Evolutionary conservation across 2,113 vertebrate species (phyloP).

Genomic region (Chascanopsetta lugubris): DNA sequence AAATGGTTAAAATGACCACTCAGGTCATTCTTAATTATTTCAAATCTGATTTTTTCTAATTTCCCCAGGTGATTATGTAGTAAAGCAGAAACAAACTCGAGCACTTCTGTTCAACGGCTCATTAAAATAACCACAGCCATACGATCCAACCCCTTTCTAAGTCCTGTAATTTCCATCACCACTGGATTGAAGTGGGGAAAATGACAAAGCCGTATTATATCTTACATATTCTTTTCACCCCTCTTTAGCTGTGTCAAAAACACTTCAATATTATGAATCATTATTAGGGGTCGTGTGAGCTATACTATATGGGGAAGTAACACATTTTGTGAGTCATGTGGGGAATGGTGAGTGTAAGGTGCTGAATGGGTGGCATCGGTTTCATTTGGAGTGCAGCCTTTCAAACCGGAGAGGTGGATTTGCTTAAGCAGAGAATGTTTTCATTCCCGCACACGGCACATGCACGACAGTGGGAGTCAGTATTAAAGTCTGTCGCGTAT

Average conservation of each 20-base stretch:
- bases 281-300: neutral
- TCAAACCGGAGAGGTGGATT: slow-evolving; percentile 30
- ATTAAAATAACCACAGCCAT: too few relatives aligned
- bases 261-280: neutral
- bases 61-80: too few relatives aligned
- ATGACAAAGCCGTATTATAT: neutral
- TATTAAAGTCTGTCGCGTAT: slow-evolving; percentile 58
- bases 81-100: too few relatives aligned
- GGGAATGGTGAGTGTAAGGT: slow-evolving; percentile 2
- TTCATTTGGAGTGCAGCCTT: slow-evolving; percentile 14
- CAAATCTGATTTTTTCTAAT: too few relatives aligned
- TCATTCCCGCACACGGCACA: slow-evolving; percentile 21
- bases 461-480: slow-evolving; percentile 21
- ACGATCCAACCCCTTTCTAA: too few relatives aligned
- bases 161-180: neutral
- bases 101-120: too few relatives aligned
- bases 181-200: neutral
- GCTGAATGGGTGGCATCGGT: neutral
- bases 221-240: neutral
- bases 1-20: too few relatives aligned
- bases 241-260: slow-evolving; percentile 3
- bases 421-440: slow-evolving; percentile 42
- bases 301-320: neutral
- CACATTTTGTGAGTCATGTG: neutral
- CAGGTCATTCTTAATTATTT: too few relatives aligned